phyloP scores from a whole-genome alignment of 2,888 invertebrate genomes.

The Drosophila demipolita region DNA sequence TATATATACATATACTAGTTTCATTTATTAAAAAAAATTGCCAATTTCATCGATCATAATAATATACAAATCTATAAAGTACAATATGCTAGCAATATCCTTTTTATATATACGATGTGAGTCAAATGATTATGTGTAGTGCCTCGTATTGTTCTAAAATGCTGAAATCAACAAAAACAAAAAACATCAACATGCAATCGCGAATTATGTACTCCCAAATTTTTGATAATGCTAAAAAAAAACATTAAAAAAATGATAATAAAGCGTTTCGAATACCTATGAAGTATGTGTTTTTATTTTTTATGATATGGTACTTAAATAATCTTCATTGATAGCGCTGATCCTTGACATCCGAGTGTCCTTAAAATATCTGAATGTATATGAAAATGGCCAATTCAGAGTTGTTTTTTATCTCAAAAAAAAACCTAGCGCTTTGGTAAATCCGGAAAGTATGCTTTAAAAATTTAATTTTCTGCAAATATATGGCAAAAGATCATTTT shows the following conservation, averaged over 20 bases:
- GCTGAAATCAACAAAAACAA: conserved; percentile 27
- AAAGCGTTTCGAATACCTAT: conserved; percentile 48
- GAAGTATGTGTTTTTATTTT: background rate
- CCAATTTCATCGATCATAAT: conserved; percentile 55
- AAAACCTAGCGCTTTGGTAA: background rate
- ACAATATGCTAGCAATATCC: conserved; percentile 66
- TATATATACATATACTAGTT: conserved; percentile 8
- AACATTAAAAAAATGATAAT: conserved; percentile 42
- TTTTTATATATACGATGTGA: conserved; percentile 49
- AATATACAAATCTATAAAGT: conserved; percentile 60
- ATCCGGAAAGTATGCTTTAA: background rate
- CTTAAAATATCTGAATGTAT: background rate
- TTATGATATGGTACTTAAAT: background rate
- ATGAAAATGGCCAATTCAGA: background rate
- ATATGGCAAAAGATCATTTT: background rate
- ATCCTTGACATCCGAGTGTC: background rate
- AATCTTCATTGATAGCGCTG: background rate
- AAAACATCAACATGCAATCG: conserved; percentile 28
- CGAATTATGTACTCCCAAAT: conserved; percentile 47
- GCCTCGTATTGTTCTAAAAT: conserved; percentile 40
- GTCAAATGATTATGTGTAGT: conserved; percentile 44
- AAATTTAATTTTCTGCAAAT: background rate
- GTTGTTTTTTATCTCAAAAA: background rate
- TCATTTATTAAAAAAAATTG: conserved; percentile 41
- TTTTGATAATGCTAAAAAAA: conserved; percentile 48